phyloP scores from a whole-genome alignment of 2,888 invertebrate genomes.

The Thymelicus acteon region DNA sequence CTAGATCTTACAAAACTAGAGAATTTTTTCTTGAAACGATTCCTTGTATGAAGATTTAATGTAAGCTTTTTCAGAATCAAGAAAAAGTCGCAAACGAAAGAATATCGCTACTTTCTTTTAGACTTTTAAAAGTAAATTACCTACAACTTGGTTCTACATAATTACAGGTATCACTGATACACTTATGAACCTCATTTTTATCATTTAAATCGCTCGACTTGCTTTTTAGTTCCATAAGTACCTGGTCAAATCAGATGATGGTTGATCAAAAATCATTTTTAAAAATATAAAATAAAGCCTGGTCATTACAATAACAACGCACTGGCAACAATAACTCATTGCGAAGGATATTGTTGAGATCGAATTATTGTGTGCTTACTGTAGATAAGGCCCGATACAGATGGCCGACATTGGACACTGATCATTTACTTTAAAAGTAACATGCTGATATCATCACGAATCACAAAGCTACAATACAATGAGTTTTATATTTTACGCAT shows the following conservation, averaged over 20 bases:
- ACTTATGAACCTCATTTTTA: not conserved
- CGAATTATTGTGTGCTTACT: constrained; percentile 40
- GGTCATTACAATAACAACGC: constrained; percentile 36
- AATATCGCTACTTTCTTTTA: no score
- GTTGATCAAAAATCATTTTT: constrained; percentile 18
- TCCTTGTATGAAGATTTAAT: no score
- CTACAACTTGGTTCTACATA: no score
- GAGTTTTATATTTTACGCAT: no score
- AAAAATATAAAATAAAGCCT: constrained; percentile 24
- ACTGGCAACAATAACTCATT: constrained; percentile 28
- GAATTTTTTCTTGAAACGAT: no score
- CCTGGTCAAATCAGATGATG: constrained; percentile 8
- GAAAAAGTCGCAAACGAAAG: no score
- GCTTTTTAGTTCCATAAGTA: not conserved
- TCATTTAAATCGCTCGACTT: not conserved
- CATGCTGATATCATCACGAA: not conserved
- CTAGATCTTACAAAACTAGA: no score
- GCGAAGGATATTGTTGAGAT: constrained; percentile 33
- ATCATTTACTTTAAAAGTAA: not conserved
- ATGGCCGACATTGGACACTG: not conserved
- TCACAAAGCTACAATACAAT: no score
- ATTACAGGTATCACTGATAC: no score
- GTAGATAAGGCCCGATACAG: constrained; percentile 24
- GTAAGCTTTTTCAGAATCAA: no score
- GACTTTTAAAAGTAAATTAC: no score